Percentiles rank a stretch among this genome's conserved stretches.
phyloP scores from a whole-genome alignment of 92 coral and sea anemone species.

The Palythoa grandis region DNA sequence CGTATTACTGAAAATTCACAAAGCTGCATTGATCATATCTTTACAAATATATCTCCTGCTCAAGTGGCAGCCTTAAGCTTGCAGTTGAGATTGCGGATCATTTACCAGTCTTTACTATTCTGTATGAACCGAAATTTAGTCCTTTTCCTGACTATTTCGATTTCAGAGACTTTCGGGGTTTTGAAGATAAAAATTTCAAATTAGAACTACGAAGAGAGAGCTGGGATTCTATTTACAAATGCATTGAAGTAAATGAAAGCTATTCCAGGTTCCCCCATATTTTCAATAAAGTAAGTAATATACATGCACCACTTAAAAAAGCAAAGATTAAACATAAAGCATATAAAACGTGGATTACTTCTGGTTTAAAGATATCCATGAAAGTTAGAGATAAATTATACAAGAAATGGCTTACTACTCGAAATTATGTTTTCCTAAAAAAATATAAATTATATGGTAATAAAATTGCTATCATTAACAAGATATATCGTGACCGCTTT shows the following conservation, averaged over 20 bases:
- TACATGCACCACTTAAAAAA: constrained; percentile 42
- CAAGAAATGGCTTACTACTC: constrained; percentile 54
- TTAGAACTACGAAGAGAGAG: constrained; percentile 45
- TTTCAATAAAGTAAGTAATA: constrained; percentile 35
- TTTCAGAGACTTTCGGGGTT: constrained; percentile 36
- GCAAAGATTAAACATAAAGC: constrained; percentile 26
- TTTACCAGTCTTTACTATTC: constrained; percentile 40
- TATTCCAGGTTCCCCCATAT: constrained; percentile 33
- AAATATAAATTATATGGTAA: constrained; percentile 33
- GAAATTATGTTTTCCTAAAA: constrained; percentile 15
- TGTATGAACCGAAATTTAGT: constrained; percentile 30
- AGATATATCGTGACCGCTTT: constrained; percentile 38
- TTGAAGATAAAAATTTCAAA: constrained; percentile 16
- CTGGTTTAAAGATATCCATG: constrained; percentile 18
- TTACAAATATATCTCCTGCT: constrained; percentile 33
- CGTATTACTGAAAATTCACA: constrained; percentile 50
- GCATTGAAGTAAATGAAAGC: constrained; percentile 45
- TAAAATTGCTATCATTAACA: constrained; percentile 37
- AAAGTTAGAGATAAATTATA: constrained; percentile 49
- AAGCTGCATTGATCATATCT: constrained; percentile 46
- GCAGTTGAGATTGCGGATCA: constrained; percentile 52
- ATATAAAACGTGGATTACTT: constrained; percentile 53
- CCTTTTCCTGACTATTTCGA: constrained; percentile 47
- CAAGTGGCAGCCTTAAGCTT: constrained; percentile 58
- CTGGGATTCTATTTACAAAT: constrained; percentile 40